phyloP scores from a whole-genome alignment of 2,797 vertebrate genomes.

The Merluccius polli region DNA sequence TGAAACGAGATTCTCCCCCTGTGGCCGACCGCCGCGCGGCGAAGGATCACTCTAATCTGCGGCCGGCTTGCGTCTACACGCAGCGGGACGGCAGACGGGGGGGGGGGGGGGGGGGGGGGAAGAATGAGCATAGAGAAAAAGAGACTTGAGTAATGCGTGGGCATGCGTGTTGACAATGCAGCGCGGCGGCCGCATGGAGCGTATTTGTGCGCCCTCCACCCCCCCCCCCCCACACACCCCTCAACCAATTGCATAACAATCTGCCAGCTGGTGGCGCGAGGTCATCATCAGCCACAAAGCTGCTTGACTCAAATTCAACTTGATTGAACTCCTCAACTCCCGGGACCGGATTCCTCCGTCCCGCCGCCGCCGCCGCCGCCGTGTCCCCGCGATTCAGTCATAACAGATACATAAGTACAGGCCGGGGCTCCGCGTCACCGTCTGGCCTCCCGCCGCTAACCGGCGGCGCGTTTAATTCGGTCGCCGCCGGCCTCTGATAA shows the following conservation, averaged over 20 bases:
- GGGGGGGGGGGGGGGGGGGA: too few species aligned
- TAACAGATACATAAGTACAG: too few species aligned
- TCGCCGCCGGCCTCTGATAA: too few species aligned
- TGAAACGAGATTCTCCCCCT: conserved; percentile 37
- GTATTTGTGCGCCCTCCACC: background rate
- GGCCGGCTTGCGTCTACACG: background rate
- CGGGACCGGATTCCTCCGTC: conserved; percentile 4
- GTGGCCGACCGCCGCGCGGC: conserved; percentile 9
- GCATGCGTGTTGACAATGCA: too few species aligned
- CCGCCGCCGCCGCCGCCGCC: too few species aligned
- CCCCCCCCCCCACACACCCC: conserved; percentile 17
- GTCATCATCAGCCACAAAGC: conserved; percentile 68
- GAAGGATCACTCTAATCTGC: conserved; percentile 3
- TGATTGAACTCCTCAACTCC: conserved; percentile 6
- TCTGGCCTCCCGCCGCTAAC: too few species aligned
- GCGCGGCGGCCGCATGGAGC: background rate
- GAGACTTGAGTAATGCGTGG: too few species aligned
- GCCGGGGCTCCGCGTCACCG: too few species aligned
- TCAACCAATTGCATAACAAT: conserved; percentile 59
- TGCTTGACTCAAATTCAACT: conserved; percentile 54
- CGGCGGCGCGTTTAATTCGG: too few species aligned
- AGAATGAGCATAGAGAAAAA: background rate
- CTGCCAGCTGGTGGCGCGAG: conserved; percentile 65
- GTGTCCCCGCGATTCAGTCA: too few species aligned
- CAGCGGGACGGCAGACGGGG: background rate